Evolutionary conservation across 2,888 invertebrate species (phyloP), one percentile per base, ranked within the genome.

Genomic region (Octodonta nipae): DNA sequence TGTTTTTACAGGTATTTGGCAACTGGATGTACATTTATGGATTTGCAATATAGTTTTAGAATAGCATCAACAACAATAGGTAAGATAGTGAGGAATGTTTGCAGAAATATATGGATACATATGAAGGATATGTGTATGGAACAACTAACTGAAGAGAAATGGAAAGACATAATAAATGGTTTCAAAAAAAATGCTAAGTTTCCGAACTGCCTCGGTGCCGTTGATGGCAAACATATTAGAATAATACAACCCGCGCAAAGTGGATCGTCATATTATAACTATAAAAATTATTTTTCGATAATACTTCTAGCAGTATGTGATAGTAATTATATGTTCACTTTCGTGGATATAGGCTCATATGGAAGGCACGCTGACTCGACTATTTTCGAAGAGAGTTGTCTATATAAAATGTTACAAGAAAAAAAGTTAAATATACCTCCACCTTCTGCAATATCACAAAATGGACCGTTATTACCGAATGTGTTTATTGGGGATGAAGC

Each of bases 401-500:
- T 34, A 10, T 27, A 28, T 30, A 13, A 26, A 13, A 26, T 6
- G 6, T 15, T 30, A 5, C 13, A 16, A 15, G 27, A 4, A 30
- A 11, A 8, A n/a, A 6, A 25, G 12, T 15, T 35, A 31, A n/a
- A 24, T 15, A 17, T 28, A 13, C 31, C 28, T 16, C 22, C n/a
- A 10, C 16, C 8, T 13, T 6, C 12, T 6, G 8, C 22, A 5
- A 16, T 26, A 20, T 13, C 25, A n/a, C 28, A 31, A 8, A 22
- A 15, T 13, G 28, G 22, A 20, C 4, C 15, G 5, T 5, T 12
- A 22, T 25, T 34, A 24, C 34, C 37, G 8, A 26, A 26, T 12
- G 25, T 26, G 15, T 20, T 34, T 26, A 26, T 34, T 7, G 34
- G 15, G 13, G 32, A 37, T 32, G 34, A 37, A 26, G 32, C 27